Conservation (phyloP, 1,140 invertebrate genomes). For the Panulirus ornatus region DNA sequence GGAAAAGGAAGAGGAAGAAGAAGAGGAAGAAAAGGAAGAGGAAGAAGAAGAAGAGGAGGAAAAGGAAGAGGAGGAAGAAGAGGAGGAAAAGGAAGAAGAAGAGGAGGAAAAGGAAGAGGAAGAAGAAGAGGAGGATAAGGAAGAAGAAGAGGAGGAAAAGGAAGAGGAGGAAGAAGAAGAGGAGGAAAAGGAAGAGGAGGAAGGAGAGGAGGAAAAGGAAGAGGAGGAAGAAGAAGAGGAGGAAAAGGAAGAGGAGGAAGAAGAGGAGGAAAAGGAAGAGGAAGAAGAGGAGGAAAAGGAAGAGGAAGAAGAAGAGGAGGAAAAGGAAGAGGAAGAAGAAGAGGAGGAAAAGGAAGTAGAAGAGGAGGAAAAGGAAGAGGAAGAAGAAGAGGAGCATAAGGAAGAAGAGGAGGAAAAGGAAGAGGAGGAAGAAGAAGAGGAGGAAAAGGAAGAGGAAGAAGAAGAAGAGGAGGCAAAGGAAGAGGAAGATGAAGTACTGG, state of each 20-base stretch:
- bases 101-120: background rate
- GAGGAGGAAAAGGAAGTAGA: background rate
- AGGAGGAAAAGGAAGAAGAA: background rate
- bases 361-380: background rate
- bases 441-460: too few relatives aligned
- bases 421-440: too few relatives aligned
- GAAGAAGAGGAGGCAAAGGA: background rate
- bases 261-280: background rate
- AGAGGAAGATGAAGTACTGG: background rate
- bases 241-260: background rate
- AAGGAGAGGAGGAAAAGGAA: background rate
- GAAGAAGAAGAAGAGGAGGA: too few relatives aligned
- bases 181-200: background rate
- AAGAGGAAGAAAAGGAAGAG: background rate
- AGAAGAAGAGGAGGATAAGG: background rate
- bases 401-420: background rate
- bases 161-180: too few relatives aligned
- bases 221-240: background rate
- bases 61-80: background rate
- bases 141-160: too few relatives aligned
- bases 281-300: background rate
- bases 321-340: background rate
- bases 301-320: background rate
- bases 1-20: background rate
- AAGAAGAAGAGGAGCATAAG: background rate